phyloP scores from a whole-genome alignment of 1,140 invertebrate genomes.

The Halotydeus destructor region DNA sequence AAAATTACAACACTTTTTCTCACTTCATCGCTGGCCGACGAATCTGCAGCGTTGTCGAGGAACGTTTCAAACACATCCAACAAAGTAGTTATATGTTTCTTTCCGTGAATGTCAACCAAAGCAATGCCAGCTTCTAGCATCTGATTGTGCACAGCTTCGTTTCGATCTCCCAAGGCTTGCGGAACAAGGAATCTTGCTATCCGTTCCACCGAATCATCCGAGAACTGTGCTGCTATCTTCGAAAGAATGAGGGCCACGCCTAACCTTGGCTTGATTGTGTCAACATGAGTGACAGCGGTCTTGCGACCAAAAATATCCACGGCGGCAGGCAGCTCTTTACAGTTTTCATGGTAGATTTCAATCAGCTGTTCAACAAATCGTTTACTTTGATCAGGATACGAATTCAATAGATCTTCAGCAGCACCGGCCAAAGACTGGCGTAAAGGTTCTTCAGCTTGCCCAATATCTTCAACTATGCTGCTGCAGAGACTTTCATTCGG shows the following conservation, averaged over 20 bases:
- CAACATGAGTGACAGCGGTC: conserved; percentile 48
- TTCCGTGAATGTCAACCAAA: conserved; percentile 74
- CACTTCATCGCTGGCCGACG: conserved; percentile 70
- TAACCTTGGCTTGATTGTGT: conserved; percentile 64
- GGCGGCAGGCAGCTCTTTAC: conserved; percentile 6
- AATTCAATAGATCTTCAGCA: conserved; percentile 40
- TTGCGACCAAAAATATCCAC: conserved; percentile 78
- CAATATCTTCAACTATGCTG: conserved; percentile 46
- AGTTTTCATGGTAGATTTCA: conserved; percentile 49
- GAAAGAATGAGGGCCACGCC: conserved; percentile 62
- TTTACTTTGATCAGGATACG: conserved; percentile 32
- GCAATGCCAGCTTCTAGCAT: conserved; percentile 85
- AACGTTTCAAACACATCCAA: conserved; percentile 57
- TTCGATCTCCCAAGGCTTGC: conserved; percentile 61
- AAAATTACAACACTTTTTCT: conserved; percentile 87
- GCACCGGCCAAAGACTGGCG: conserved; percentile 53
- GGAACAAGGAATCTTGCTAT: conserved; percentile 61
- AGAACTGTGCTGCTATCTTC: conserved; percentile 46
- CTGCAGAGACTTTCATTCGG: conserved; percentile 15
- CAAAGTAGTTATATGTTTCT: conserved; percentile 26
- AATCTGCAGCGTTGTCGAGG: conserved; percentile 69
- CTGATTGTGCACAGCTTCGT: conserved; percentile 52
- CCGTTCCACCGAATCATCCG: conserved; percentile 38
- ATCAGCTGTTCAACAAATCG: conserved; percentile 40
- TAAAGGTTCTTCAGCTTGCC: conserved; percentile 51